Percentiles rank a stretch among this genome's conserved stretches.
Conservation (phyloP, 1,140 invertebrate species). For the Panagrolaimus sp. region DNA sequence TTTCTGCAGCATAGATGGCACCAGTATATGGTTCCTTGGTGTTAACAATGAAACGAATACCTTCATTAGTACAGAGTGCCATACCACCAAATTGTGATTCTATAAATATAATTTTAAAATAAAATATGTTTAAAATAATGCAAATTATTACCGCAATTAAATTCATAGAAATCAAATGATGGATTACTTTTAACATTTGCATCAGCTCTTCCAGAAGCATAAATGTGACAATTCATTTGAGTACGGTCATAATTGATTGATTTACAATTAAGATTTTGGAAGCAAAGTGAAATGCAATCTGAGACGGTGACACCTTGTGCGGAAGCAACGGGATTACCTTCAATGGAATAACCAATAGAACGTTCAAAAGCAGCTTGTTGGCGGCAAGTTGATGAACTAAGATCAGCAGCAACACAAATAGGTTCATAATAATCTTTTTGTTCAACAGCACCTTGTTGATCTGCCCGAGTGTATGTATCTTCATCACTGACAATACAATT, state of each 20-base stretch:
- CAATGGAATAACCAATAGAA: conserved; percentile 55
- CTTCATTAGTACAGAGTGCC: conserved; percentile 58
- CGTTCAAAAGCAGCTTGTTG: conserved; percentile 58
- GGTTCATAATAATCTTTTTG: conserved; percentile 57
- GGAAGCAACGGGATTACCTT: conserved; percentile 54
- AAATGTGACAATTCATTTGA: conserved; percentile 55
- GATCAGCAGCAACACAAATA: conserved; percentile 56
- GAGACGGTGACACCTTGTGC: conserved; percentile 57
- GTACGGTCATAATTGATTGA: conserved; percentile 58
- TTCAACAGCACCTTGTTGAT: conserved; percentile 55
- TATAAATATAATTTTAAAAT: conserved; percentile 26
- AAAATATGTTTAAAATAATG: neutral
- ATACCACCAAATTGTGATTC: conserved; percentile 58
- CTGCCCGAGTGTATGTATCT: conserved; percentile 57
- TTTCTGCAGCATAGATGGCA: conserved; percentile 57
- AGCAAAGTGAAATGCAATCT: conserved; percentile 57
- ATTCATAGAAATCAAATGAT: conserved; percentile 56
- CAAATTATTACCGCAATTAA: conserved; percentile 51
- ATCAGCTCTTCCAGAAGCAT: conserved; percentile 49
- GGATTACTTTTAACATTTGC: conserved; percentile 56
- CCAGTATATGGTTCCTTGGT: conserved; percentile 58
- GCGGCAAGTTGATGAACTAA: conserved; percentile 55
- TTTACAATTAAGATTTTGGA: conserved; percentile 58
- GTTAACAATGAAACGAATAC: conserved; percentile 58
- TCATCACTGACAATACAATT: conserved; percentile 58